Percentiles rank a stretch among this genome's conserved stretches.
Conservation (phyloP, 2,888 invertebrate genomes). For the Andrena praecox region DNA sequence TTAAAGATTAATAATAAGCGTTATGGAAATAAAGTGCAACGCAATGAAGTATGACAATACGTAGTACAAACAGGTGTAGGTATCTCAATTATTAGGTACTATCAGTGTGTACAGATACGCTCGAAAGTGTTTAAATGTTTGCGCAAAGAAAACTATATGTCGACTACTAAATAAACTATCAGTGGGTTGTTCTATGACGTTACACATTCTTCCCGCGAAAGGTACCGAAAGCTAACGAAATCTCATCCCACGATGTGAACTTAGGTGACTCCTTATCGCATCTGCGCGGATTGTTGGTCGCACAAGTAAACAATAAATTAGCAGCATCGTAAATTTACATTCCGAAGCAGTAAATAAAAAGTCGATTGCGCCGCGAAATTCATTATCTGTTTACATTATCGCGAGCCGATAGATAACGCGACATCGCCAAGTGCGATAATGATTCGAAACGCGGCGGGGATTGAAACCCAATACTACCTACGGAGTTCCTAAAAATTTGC, state of each 20-base stretch:
- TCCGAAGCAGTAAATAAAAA: constrained; percentile 32
- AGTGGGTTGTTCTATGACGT: not conserved
- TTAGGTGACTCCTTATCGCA: constrained; percentile 34
- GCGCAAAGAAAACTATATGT: not conserved
- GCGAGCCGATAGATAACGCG: constrained; percentile 21
- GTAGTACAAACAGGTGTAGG: not conserved
- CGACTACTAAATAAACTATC: not conserved
- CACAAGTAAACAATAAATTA: constrained; percentile 28
- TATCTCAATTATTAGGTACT: not conserved
- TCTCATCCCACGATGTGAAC: constrained; percentile 6
- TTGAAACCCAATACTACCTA: not conserved
- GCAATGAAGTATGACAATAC: too few species aligned
- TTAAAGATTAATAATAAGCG: too few species aligned
- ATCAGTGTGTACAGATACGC: not conserved
- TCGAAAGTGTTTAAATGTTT: not conserved
- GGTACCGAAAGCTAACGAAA: not conserved
- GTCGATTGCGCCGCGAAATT: constrained; percentile 30
- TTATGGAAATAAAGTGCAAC: too few species aligned
- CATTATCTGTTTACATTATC: constrained; percentile 22
- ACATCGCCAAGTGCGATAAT: constrained; percentile 11
- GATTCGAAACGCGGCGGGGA: constrained; percentile 10
- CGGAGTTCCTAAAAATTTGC: not conserved
- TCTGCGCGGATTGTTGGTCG: constrained; percentile 9
- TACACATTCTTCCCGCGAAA: not conserved
- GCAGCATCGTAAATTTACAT: constrained; percentile 28